Conservation (phyloP, 2,113 vertebrate species). For the Alosa alosa region DNA sequence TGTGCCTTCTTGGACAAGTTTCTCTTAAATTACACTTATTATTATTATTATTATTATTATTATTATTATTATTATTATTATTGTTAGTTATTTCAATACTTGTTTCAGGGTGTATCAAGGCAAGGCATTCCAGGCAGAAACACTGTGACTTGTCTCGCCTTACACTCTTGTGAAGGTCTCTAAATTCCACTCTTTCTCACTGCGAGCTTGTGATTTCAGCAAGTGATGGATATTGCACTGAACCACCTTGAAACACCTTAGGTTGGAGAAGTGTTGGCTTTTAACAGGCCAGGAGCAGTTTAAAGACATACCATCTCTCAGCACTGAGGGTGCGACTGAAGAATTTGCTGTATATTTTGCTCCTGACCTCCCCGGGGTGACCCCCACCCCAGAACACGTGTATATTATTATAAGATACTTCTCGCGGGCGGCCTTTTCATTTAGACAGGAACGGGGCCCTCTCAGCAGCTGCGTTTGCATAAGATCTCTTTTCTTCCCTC, state of each 20-base stretch:
- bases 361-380: slow-evolving; percentile 59
- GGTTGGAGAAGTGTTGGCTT: slow-evolving; percentile 53
- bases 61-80: not conserved
- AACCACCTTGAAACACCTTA: slow-evolving; percentile 15
- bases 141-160: not conserved
- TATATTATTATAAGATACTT: slow-evolving; percentile 76
- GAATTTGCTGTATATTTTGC: slow-evolving; percentile 68
- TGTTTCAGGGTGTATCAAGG: not conserved
- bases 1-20: slow-evolving; percentile 53
- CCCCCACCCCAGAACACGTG: slow-evolving; percentile 55
- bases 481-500: slow-evolving; percentile 46
- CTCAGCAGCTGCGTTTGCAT: slow-evolving; percentile 75
- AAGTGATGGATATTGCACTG: slow-evolving; percentile 9
- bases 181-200: not conserved
- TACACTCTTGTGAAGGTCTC: not conserved
- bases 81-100: not conserved
- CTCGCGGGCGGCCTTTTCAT: slow-evolving; percentile 63
- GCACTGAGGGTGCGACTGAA: slow-evolving; percentile 47
- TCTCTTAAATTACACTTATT: slow-evolving; percentile 28
- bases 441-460: slow-evolving; percentile 66
- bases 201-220: not conserved
- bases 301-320: slow-evolving; percentile 37
- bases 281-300: slow-evolving; percentile 44
- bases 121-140: not conserved
- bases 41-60: not conserved